phyloP scores from a whole-genome alignment of 2,797 vertebrate species.

The Hypotaenidia okinawae region DNA sequence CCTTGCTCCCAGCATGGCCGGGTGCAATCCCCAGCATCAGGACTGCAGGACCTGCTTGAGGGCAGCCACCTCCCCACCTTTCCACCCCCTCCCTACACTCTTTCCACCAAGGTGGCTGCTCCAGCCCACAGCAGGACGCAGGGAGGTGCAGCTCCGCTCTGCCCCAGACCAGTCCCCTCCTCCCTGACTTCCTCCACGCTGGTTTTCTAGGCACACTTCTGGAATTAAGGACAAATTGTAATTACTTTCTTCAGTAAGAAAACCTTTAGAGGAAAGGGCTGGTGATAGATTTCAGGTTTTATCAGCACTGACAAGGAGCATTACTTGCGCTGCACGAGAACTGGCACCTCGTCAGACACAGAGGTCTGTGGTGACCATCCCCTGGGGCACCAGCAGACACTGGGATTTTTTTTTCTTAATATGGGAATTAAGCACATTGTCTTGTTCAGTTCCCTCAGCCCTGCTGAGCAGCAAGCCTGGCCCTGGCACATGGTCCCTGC shows the following conservation, averaged over 20 bases:
- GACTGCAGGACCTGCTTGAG: background rate
- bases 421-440: background rate
- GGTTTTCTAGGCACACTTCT: background rate
- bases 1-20: accelerated
- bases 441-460: background rate
- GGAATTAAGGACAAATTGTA: constrained; percentile 68
- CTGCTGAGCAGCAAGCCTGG: accelerated
- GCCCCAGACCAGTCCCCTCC: background rate
- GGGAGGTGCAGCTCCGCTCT: background rate
- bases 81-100: accelerated
- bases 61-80: background rate
- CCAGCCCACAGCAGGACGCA: background rate
- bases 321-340: constrained; percentile 49
- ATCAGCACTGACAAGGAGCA: constrained; percentile 72
- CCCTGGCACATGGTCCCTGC: background rate
- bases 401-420: background rate
- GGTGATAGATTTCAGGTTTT: constrained; percentile 66
- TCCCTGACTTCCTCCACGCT: background rate
- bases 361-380: constrained; percentile 11
- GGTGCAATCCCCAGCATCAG: accelerated
- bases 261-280: constrained; percentile 60
- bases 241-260: constrained; percentile 55
- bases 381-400: background rate
- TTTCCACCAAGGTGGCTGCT: background rate
- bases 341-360: constrained; percentile 42